These are phyloP conservation scores for Ahaetulla prasina DNA, from an alignment of 2,113 vertebrate genomes.

Conservation along the genomic window DNA sequence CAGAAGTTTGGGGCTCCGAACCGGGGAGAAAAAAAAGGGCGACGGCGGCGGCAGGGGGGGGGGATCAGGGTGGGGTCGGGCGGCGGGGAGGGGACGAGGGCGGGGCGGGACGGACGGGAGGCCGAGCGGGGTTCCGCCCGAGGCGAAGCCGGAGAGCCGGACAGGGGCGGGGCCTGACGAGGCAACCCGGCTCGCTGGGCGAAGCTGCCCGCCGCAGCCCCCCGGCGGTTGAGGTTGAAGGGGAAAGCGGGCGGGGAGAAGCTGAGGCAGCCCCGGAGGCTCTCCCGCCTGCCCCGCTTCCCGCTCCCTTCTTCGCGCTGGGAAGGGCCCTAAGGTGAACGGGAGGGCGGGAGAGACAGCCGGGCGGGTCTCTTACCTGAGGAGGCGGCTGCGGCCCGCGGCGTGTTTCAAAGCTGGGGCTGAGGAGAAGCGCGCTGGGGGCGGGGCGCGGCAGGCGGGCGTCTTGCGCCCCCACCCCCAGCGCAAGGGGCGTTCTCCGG, in stretches of 20 bases:
- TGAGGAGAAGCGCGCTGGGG: conserved; percentile 22
- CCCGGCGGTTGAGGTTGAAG: neutral
- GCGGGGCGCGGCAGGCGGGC: conserved; percentile 24
- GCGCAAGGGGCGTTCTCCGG: conserved; percentile 23
- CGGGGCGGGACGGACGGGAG: neutral
- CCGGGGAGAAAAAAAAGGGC: neutral
- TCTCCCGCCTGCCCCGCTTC: neutral
- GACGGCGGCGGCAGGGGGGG: neutral
- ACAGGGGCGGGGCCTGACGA: conserved; percentile 24
- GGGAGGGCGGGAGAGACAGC: neutral
- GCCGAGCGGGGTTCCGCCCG: conserved; percentile 10
- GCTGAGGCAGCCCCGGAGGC: neutral
- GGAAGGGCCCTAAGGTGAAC: neutral
- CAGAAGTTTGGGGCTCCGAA: neutral
- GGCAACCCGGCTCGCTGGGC: neutral
- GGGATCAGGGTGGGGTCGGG: neutral
- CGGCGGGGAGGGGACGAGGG: neutral
- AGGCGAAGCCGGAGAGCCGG: conserved; percentile 19
- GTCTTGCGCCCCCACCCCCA: conserved; percentile 17
- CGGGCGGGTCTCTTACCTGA: conserved; percentile 17
- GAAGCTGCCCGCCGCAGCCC: neutral
- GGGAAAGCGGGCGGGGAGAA: neutral
- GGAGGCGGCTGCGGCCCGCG: neutral
- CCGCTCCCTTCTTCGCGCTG: neutral
- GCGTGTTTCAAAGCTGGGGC: conserved; percentile 1